A percentile compares a stretch with the other conserved stretches of the same genome.
Evolutionary conservation across 2,797 vertebrate species (phyloP).

Genomic region (Myotis pilosus): DNA sequence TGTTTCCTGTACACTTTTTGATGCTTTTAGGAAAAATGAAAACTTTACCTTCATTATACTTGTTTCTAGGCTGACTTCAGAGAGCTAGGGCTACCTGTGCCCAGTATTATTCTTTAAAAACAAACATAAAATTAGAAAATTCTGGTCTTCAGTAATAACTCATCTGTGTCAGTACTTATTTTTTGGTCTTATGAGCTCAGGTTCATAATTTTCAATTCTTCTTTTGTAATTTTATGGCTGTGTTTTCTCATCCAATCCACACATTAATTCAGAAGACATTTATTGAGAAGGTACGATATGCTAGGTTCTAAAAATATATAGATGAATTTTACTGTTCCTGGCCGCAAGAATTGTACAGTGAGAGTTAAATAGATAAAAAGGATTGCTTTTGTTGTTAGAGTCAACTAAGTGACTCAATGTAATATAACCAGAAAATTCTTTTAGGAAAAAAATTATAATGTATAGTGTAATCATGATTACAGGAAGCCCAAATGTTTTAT

Average conservation of each 20-base stretch:
- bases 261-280: constrained; percentile 19
- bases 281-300: not conserved
- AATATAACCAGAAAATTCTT: constrained; percentile 17
- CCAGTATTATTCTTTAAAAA: not conserved
- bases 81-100: not conserved
- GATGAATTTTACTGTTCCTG: not conserved
- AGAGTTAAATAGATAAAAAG: not conserved
- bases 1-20: not conserved
- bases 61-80: not conserved
- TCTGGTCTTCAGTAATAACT: not conserved
- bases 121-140: not conserved
- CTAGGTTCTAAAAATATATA: not conserved
- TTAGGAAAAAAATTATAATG: not conserved
- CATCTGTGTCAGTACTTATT: not conserved
- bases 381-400: not conserved
- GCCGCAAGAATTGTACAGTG: not conserved
- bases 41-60: not conserved
- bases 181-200: not conserved
- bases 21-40: not conserved
- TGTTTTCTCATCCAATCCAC: not conserved
- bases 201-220: constrained; percentile 19
- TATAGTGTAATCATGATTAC: not conserved
- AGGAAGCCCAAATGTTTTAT: constrained; percentile 26
- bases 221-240: not conserved
- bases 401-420: constrained; percentile 16